phyloP scores from a whole-genome alignment of 1,140 invertebrate genomes.

The Neuroterus valhalla region DNA sequence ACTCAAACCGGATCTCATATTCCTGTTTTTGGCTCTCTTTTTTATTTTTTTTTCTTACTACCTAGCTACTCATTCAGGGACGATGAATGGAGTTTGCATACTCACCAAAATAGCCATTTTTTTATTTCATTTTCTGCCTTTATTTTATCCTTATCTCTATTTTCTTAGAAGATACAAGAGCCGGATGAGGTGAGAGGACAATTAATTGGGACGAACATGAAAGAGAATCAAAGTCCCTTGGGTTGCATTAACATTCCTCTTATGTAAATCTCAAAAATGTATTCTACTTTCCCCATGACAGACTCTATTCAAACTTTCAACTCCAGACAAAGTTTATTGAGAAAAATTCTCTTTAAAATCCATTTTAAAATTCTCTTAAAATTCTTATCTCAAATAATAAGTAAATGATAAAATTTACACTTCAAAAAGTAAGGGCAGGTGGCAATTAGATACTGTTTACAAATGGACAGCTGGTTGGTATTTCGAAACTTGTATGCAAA shows the following conservation, averaged over 20 bases:
- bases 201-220: not conserved
- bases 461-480: slow-evolving; percentile 30
- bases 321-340: too few species aligned
- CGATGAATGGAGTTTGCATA: slow-evolving; percentile 27
- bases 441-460: slow-evolving; percentile 14
- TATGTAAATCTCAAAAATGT: not conserved
- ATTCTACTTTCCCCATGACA: not conserved
- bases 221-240: not conserved
- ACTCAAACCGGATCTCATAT: slow-evolving; percentile 29
- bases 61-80: slow-evolving; percentile 12
- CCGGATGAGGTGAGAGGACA: slow-evolving; percentile 13
- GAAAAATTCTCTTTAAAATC: too few species aligned
- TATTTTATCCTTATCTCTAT: not conserved
- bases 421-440: slow-evolving; percentile 6
- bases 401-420: not conserved
- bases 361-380: slow-evolving; percentile 18
- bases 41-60: not conserved
- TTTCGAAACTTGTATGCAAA: slow-evolving; percentile 25
- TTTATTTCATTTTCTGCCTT: not conserved
- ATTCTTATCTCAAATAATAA: not conserved
- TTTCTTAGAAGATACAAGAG: not conserved
- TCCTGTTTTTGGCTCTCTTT: slow-evolving; percentile 23
- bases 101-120: not conserved
- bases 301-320: too few species aligned
- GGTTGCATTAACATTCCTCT: not conserved